These are phyloP conservation scores for Vanessa atalanta DNA, from an alignment of 1,140 invertebrate species.

Conservation along the genomic window DNA sequence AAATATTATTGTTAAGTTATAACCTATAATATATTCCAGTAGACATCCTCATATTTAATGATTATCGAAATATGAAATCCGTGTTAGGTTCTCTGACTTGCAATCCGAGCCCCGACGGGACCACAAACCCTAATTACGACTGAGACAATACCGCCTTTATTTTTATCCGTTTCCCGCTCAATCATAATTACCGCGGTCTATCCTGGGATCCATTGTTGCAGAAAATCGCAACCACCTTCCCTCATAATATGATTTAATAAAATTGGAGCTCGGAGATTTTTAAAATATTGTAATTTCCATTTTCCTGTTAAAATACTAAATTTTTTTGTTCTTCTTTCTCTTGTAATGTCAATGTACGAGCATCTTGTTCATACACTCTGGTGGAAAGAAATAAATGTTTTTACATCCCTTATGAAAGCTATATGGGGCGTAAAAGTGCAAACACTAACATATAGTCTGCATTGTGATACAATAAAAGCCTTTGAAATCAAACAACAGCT, in stretches of 20 bases:
- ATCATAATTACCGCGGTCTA: conserved; percentile 73
- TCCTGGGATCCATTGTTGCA: conserved; percentile 63
- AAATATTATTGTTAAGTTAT: too few species aligned
- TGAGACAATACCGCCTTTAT: conserved; percentile 74
- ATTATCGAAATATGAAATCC: conserved; percentile 39
- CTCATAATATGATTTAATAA: conserved; percentile 45
- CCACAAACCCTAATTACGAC: conserved; percentile 78
- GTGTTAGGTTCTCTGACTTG: conserved; percentile 61
- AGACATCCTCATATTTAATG: conserved; percentile 22
- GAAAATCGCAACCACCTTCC: conserved; percentile 54
- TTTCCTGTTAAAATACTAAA: background rate
- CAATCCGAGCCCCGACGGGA: conserved; percentile 58
- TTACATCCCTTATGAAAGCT: conserved; percentile 7
- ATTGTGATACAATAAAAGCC: conserved; percentile 56
- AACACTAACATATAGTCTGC: conserved; percentile 35
- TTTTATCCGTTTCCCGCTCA: conserved; percentile 77
- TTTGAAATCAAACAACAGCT: conserved; percentile 75
- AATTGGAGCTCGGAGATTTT: conserved; percentile 15
- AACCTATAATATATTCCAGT: background rate
- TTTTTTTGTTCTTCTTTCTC: background rate
- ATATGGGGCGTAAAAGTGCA: conserved; percentile 20
- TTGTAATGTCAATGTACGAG: background rate
- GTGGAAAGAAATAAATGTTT: background rate
- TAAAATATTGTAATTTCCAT: background rate
- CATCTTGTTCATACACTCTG: too few species aligned